phyloP scores from a whole-genome alignment of 2,888 invertebrate species.

The Habrosyne pyritoides region DNA sequence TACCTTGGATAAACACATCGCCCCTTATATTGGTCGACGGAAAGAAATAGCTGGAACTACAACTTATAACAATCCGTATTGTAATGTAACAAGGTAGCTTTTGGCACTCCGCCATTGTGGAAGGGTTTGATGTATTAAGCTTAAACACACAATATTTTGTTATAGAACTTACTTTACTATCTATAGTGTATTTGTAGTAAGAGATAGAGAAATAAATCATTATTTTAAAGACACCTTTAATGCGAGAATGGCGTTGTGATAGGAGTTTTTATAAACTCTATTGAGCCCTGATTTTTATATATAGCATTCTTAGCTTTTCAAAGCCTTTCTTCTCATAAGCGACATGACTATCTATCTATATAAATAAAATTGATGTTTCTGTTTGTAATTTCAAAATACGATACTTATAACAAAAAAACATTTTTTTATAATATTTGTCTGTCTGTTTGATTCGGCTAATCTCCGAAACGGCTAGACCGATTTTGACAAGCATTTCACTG shows the following conservation, averaged over 20 bases:
- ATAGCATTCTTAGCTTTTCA: too few relatives aligned
- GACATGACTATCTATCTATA: too few relatives aligned
- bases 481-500: too few relatives aligned
- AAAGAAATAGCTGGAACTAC: slow-evolving; percentile 59
- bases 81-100: slow-evolving; percentile 29
- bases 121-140: slow-evolving; percentile 53
- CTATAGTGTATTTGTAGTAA: slow-evolving; percentile 22
- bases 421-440: too few relatives aligned
- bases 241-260: neutral
- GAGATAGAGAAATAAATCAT: neutral
- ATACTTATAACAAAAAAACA: too few relatives aligned
- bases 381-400: too few relatives aligned
- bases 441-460: too few relatives aligned
- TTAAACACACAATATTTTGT: slow-evolving; percentile 43
- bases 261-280: neutral
- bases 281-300: too few relatives aligned
- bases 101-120: slow-evolving; percentile 20
- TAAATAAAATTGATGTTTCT: too few relatives aligned
- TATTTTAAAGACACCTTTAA: neutral
- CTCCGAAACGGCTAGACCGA: too few relatives aligned
- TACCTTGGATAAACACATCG: slow-evolving; percentile 79
- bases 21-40: slow-evolving; percentile 69
- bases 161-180: slow-evolving; percentile 45
- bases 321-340: too few relatives aligned
- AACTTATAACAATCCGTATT: slow-evolving; percentile 45